Evolutionary conservation across 2,113 vertebrate genomes (phyloP), one percentile per base, ranked within the genome.

Genomic region (Chlamydotis undulata): DNA sequence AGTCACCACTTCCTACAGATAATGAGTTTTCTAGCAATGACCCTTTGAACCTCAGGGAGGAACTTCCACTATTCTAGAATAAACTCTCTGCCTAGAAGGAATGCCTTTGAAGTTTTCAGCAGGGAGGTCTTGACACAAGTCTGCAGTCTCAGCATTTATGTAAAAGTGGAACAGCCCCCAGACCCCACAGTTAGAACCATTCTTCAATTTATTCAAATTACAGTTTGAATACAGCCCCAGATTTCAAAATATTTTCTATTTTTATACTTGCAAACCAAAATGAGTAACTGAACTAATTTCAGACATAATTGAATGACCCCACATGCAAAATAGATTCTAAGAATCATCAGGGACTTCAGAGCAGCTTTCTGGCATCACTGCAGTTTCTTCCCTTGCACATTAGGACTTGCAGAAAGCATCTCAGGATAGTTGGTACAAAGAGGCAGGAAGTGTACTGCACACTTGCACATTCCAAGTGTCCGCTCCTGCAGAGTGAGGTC

Each of bases 401-500:
- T 5, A 47, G 39, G 49, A 80, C 68, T 92, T 71, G 19, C n/a
- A 87, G 81, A 68, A 95, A 87, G 57, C 21, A 71, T 26, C n/a
- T 85, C 2, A 1, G 39, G 55, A 75, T 52, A 73, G 52, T 33
- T 87, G 79, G 68, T 63, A 47, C 19, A 39, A 67, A 83, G 29
- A 92, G 75, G 19, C 85, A 96, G 96, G 93, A 96, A 93, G 91
- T 79, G 86, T 70, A 82, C 49, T 76, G 73, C 49, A n/a, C 41
- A 76, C 63, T 94, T 89, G 82, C 49, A 60, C 65, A 93, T 95
- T 96, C 92, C 86, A 1, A 91, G 22, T 88, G 71, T 78, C 94
- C 83, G 86, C 25, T 90, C 94, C 93, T 83, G 87, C 65, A 49
- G 83, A 95, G 61, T 92, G 68, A 97, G 91, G 90, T 96, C 96